phyloP scores from a whole-genome alignment of 2,888 invertebrate genomes.

The Sinohyriopsis cumingii region DNA sequence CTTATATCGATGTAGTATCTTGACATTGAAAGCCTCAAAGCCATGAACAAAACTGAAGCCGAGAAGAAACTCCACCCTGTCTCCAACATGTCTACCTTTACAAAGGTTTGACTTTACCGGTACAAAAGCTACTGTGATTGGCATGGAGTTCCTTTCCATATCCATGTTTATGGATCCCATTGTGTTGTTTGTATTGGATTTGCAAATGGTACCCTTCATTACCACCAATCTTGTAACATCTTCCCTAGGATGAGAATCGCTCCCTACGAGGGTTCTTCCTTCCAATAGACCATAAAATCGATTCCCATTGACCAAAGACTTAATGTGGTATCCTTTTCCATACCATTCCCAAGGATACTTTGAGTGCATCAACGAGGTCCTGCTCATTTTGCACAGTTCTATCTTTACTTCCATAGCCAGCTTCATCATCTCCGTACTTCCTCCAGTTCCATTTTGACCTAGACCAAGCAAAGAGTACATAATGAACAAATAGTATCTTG shows the following conservation, averaged over 20 bases:
- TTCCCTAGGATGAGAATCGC: not conserved
- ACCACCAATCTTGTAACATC: constrained; percentile 9
- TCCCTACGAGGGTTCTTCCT: constrained; percentile 2
- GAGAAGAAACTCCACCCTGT: constrained; percentile 27
- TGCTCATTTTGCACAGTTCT: constrained; percentile 28
- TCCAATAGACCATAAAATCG: constrained; percentile 3
- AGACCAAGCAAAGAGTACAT: constrained; percentile 40
- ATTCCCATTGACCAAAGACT: constrained; percentile 13
- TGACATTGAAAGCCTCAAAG: constrained; percentile 32
- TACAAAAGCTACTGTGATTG: constrained; percentile 22
- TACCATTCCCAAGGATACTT: constrained; percentile 46
- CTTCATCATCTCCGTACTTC: constrained; percentile 37
- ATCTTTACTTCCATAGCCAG: constrained; percentile 28
- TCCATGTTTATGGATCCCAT: constrained; percentile 30
- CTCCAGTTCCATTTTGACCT: constrained; percentile 19
- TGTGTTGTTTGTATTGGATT: constrained; percentile 31
- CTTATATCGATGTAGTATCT: constrained; percentile 16
- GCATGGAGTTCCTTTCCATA: constrained; percentile 20
- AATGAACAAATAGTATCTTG: constrained; percentile 42
- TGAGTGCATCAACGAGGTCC: constrained; percentile 25
- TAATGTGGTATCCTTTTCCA: constrained; percentile 19
- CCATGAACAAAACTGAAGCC: constrained; percentile 30
- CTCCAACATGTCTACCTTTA: constrained; percentile 19
- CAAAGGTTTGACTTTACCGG: constrained; percentile 18
- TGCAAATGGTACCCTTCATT: constrained; percentile 35